Evolutionary conservation across 2,113 vertebrate species (phyloP).

Genomic region (Connochaetes taurinus): DNA sequence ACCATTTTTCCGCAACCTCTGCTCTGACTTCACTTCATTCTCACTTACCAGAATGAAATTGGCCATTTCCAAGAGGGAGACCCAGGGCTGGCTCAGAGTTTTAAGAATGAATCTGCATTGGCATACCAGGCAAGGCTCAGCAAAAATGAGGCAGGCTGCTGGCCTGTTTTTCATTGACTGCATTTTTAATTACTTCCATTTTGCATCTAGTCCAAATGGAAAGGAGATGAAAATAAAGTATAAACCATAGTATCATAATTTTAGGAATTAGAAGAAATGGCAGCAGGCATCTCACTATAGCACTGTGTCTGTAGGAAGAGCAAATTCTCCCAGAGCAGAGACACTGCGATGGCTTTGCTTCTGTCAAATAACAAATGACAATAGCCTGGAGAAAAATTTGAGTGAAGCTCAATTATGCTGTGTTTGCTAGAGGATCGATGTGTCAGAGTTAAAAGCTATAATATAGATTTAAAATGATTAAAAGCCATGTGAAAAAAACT

Average conservation of each 20-base stretch:
- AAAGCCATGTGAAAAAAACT: not conserved
- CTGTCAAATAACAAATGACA: not conserved
- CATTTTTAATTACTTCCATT: slow-evolving; percentile 21
- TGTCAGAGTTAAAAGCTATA: not conserved
- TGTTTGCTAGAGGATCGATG: not conserved
- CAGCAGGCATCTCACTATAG: not conserved
- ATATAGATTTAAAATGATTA: not conserved
- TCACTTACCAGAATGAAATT: not conserved
- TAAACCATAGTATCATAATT: not conserved
- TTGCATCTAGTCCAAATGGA: not conserved
- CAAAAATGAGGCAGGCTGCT: not conserved
- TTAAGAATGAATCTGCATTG: not conserved
- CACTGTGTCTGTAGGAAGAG: not conserved
- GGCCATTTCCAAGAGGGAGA: not conserved
- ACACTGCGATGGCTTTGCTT: not conserved
- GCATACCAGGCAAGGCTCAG: not conserved
- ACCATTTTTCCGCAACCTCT: not conserved
- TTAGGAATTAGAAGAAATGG: not conserved
- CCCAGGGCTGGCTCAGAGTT: not conserved
- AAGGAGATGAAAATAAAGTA: not conserved
- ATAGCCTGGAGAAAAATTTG: not conserved
- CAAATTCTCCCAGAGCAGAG: not conserved
- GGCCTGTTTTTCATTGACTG: not conserved
- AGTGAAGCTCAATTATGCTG: not conserved
- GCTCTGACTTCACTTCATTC: not conserved